phyloP scores from a whole-genome alignment of 2,797 vertebrate genomes.

The Acrocephalus scirpaceus region DNA sequence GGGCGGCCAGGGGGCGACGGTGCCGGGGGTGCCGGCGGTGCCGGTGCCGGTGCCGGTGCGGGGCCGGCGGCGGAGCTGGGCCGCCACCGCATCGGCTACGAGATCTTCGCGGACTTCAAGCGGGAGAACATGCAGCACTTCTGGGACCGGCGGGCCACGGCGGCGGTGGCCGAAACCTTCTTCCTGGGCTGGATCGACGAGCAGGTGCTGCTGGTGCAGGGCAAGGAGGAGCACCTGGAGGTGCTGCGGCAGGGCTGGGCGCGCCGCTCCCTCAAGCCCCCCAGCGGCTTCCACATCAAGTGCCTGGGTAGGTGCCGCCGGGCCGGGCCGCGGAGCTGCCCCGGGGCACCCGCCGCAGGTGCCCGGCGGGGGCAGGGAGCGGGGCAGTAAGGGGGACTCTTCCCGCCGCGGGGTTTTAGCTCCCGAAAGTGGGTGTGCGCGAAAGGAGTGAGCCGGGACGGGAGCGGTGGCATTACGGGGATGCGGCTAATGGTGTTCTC shows the following conservation, averaged over 20 bases:
- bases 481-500: accelerated
- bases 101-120: conserved; percentile 97
- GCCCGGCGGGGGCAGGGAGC: neutral
- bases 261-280: conserved; percentile 89
- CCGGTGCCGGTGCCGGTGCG: neutral
- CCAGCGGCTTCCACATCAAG: conserved; percentile 92
- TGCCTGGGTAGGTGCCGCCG: conserved; percentile 87
- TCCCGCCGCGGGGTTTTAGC: neutral
- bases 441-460: neutral
- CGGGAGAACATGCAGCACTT: conserved; percentile 92
- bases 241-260: conserved; percentile 93
- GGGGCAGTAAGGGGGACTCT: accelerated
- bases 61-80: conserved; percentile 70
- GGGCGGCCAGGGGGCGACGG: neutral
- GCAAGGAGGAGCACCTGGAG: conserved; percentile 94
- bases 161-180: conserved; percentile 90
- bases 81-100: conserved; percentile 91
- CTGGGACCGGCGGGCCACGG: conserved; percentile 91
- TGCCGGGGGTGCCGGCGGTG: neutral
- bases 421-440: neutral
- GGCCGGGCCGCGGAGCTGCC: neutral
- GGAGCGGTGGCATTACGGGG: neutral
- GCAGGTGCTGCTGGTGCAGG: conserved; percentile 94
- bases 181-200: conserved; percentile 98
- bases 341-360: neutral